phyloP scores from a whole-genome alignment of 2,888 invertebrate species.

The Mamestra brassicae region DNA sequence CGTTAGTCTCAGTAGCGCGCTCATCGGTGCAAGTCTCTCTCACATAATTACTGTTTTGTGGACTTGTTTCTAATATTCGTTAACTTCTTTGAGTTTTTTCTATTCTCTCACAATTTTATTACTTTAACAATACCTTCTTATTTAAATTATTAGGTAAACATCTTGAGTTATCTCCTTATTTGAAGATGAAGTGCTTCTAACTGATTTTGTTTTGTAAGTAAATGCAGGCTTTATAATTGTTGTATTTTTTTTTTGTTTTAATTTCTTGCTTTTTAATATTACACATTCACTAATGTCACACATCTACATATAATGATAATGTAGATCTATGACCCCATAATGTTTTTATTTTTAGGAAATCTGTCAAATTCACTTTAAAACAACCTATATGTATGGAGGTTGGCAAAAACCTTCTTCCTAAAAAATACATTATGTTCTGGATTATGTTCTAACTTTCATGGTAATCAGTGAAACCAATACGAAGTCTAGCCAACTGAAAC shows the following conservation, averaged over 20 bases:
- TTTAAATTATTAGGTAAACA: not conserved
- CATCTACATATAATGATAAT: not conserved
- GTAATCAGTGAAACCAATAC: not conserved
- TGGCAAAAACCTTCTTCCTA: not conserved
- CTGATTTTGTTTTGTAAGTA: constrained; percentile 17
- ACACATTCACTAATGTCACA: not conserved
- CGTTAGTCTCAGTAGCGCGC: constrained; percentile 1
- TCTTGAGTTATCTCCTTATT: no score
- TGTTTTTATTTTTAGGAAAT: not conserved
- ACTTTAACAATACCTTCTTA: not conserved
- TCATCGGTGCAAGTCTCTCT: not conserved
- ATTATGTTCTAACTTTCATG: not conserved
- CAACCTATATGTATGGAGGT: no score
- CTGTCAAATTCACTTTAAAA: not conserved
- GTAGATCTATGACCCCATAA: not conserved
- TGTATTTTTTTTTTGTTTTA: not conserved
- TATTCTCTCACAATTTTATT: constrained; percentile 3
- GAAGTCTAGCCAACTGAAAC: not conserved
- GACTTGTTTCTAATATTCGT: constrained; percentile 11
- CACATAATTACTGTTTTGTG: constrained; percentile 10
- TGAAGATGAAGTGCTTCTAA: not conserved
- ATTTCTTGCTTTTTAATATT: not conserved
- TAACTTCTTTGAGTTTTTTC: not conserved
- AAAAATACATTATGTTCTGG: not conserved
- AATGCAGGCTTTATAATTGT: constrained; percentile 8